Evolutionary conservation across 92 coral and sea anemone species (phyloP), one percentile per base, ranked within the genome.

Genomic region (Pocillopora meandrina): DNA sequence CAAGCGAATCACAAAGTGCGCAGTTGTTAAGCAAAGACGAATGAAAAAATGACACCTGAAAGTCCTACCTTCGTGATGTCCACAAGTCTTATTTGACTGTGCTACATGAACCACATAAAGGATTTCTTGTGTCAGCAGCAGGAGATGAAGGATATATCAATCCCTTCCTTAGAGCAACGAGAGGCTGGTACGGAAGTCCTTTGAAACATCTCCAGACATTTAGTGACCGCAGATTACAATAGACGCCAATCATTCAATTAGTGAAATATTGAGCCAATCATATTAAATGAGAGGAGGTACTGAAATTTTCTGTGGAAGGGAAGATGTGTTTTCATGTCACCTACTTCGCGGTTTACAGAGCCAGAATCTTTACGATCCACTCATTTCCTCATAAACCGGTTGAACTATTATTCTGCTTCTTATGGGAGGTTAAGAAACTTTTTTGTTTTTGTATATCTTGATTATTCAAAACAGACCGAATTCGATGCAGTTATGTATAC

Each of bases 181-280:
- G 78, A 47, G 86, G 20, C 86, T 83, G 86, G 86, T 36, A 83
- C 86, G 79, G 86, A 72, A 83, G 79, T 16, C 5, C 62, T 52
- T 12, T 17, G 49, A 68, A 26, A 80, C 23, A 52, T n/a, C 16
- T 47, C 73, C 80, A 83, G 86, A 62, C 86, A 72, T 33, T 19
- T 58, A 55, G 62, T 56, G 77, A 33, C 57, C 19, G 35, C 85
- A 56, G 52, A 33, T 55, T 34, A 19, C 63, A 75, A 75, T 63
- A 55, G 67, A 68, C 65, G 88, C 76, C 88, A 84, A 84, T 84
- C 88, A 84, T 84, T 84, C 61, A 60, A 63, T 21, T 62, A 42
- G 34, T 26, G 72, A 42, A 72, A 61, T 72, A 73, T 71, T 20
- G 18, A 83, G 57, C 64, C 71, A 61, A 62, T 62, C 80, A 52